phyloP scores from a whole-genome alignment of 1,140 invertebrate genomes.

The Megalopta genalis region DNA sequence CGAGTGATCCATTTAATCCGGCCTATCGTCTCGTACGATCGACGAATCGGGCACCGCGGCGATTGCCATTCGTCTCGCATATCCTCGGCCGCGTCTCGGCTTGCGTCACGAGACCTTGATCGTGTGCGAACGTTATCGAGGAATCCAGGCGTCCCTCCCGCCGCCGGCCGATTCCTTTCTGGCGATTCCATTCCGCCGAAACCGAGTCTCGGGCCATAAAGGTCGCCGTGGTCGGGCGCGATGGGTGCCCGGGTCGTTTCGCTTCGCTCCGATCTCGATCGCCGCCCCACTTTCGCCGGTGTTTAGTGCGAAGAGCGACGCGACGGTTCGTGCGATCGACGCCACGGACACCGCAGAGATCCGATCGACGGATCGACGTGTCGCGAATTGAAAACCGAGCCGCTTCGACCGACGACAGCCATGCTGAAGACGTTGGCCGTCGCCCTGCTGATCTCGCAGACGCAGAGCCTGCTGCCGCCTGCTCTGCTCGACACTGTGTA shows the following conservation, averaged over 20 bases:
- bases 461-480: conserved; percentile 13
- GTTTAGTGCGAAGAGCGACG: no score
- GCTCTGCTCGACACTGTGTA: conserved; percentile 33
- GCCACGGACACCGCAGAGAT: no score
- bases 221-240: not conserved
- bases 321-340: no score
- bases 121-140: conserved; percentile 6
- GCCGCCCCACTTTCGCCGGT: no score
- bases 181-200: not conserved
- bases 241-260: not conserved
- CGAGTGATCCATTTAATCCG: no score
- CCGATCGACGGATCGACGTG: no score
- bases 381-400: no score
- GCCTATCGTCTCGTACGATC: not conserved
- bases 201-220: not conserved
- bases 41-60: not conserved
- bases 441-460: conserved; percentile 6
- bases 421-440: conserved; percentile 16
- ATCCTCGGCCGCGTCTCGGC: not conserved
- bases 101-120: conserved; percentile 19
- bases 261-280: not conserved
- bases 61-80: conserved; percentile 33
- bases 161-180: not conserved
- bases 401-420: no score
- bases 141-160: not conserved